Evolutionary conservation across 2,888 invertebrate species (phyloP).

Genomic region (Macrosoma leucophasiata): DNA sequence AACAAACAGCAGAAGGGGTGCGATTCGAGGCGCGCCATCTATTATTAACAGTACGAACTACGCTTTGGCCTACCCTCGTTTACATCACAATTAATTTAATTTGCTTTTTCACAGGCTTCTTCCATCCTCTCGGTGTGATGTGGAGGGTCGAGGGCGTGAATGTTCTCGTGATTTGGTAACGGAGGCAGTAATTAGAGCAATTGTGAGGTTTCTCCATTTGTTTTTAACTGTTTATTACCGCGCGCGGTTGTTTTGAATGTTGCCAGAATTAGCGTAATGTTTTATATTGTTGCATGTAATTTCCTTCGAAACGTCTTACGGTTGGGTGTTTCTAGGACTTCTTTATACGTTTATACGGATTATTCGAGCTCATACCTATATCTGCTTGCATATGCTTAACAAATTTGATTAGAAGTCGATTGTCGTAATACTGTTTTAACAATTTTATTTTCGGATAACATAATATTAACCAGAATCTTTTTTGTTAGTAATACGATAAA

Average conservation of each 20-base stretch:
- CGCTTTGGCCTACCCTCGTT: constrained; percentile 62
- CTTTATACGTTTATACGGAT: too few species aligned
- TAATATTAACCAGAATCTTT: too few species aligned
- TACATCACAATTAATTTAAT: constrained; percentile 74
- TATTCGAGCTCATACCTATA: too few species aligned
- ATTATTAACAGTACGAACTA: constrained; percentile 59
- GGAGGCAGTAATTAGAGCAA: constrained; percentile 66
- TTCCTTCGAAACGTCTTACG: too few species aligned
- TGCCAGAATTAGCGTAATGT: constrained; percentile 40
- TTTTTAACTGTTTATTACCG: constrained; percentile 63
- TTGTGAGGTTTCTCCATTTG: constrained; percentile 66
- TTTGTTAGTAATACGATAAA: too few species aligned
- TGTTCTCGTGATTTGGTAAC: constrained; percentile 71
- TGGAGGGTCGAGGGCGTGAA: constrained; percentile 65
- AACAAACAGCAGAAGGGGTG: constrained; percentile 41
- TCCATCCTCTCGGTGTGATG: constrained; percentile 64
- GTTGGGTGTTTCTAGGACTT: too few species aligned
- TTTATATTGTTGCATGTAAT: constrained; percentile 26
- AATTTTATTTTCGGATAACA: too few species aligned
- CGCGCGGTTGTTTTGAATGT: constrained; percentile 45
- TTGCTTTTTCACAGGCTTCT: constrained; percentile 73
- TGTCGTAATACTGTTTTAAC: too few species aligned
- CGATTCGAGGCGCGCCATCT: constrained; percentile 49
- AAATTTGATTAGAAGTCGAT: too few species aligned
- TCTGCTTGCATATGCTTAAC: too few species aligned